A percentile compares a stretch with the other conserved stretches of the same genome.
phyloP scores from a whole-genome alignment of 1,140 invertebrate genomes.

The Drosophila equinoxialis region DNA sequence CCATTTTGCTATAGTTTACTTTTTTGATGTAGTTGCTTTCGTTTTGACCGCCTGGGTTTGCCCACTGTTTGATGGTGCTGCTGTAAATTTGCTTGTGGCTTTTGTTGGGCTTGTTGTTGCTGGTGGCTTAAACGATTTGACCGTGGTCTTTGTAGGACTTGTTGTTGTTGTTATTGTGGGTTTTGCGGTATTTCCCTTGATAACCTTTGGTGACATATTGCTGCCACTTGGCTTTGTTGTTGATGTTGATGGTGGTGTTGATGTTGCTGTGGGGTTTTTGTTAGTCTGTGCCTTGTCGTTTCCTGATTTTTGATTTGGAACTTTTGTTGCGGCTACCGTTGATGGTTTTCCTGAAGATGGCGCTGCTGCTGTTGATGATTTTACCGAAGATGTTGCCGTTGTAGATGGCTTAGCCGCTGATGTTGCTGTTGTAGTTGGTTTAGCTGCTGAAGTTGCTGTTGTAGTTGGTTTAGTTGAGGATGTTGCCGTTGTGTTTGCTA shows the following conservation, averaged over 20 bases:
- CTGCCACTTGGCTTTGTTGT: not conserved
- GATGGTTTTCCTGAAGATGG: conserved; percentile 28
- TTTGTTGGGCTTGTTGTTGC: conserved; percentile 42
- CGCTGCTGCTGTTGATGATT: conserved; percentile 14
- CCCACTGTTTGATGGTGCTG: conserved; percentile 19
- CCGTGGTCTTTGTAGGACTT: conserved; percentile 29
- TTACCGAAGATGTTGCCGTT: conserved; percentile 16
- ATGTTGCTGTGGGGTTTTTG: conserved; percentile 13
- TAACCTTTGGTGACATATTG: conserved; percentile 40
- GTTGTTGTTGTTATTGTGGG: conserved; percentile 25
- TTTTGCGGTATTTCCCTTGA: conserved; percentile 33
- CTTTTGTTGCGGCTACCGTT: conserved; percentile 22
- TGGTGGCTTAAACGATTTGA: conserved; percentile 18
- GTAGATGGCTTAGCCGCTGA: conserved; percentile 7
- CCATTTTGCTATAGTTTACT: conserved; percentile 41
- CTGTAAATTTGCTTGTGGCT: conserved; percentile 21
- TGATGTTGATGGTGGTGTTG: conserved; percentile 17
- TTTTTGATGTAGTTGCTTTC: conserved; percentile 49
- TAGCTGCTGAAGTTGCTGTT: not conserved
- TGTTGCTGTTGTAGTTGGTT: conserved; percentile 25
- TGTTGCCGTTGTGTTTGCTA: conserved; percentile 10
- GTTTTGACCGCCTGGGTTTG: conserved; percentile 46
- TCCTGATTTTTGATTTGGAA: conserved; percentile 8
- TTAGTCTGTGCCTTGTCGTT: not conserved
- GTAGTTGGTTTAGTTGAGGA: not conserved